Conservation (phyloP, 2,888 invertebrate genomes). For the Drosophila macrospina region DNA sequence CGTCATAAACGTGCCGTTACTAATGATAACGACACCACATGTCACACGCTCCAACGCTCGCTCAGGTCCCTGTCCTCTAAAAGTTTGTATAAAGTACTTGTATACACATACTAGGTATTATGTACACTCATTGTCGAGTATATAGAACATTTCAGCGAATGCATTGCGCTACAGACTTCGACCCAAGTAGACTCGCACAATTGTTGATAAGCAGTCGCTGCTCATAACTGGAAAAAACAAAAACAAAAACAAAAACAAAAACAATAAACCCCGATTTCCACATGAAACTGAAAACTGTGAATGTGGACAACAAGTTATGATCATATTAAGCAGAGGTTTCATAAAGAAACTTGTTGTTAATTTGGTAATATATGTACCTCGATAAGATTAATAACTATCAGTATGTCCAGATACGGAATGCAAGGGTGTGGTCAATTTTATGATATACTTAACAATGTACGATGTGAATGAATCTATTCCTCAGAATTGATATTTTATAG, state of each 20-base stretch:
- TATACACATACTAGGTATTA: neutral
- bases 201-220: slow-evolving; percentile 1
- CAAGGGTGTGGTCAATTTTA: slow-evolving; percentile 11
- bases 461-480: neutral
- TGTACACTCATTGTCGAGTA: neutral
- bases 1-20: slow-evolving; percentile 63
- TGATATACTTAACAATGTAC: slow-evolving; percentile 5
- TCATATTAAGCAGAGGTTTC: neutral
- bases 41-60: slow-evolving; percentile 36
- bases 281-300: neutral
- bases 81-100: neutral
- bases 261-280: slow-evolving; percentile 12
- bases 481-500: neutral
- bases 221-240: neutral
- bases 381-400: slow-evolving; percentile 33
- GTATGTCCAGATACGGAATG: neutral
- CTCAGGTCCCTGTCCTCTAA: slow-evolving; percentile 6
- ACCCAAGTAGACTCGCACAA: neutral
- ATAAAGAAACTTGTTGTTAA: slow-evolving; percentile 14
- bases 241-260: too few relatives aligned
- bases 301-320: slow-evolving; percentile 3
- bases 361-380: slow-evolving; percentile 7
- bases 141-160: neutral
- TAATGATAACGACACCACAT: slow-evolving; percentile 73
- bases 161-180: slow-evolving; percentile 1